A percentile compares a stretch with the other conserved stretches of the same genome.
phyloP scores from a whole-genome alignment of 2,888 invertebrate genomes.

The Laspeyria flexula region DNA sequence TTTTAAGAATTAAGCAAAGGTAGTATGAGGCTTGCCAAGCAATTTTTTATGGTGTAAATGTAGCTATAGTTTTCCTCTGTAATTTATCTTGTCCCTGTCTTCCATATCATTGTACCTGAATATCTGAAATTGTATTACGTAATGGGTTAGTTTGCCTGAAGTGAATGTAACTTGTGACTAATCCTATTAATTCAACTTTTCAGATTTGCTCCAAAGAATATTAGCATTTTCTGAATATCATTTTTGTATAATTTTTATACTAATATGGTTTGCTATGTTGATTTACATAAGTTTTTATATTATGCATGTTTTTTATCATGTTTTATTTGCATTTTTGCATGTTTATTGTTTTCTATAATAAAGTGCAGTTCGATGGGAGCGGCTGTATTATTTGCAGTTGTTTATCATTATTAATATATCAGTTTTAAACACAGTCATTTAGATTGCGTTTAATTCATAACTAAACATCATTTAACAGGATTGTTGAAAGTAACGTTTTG shows the following conservation, averaged over 20 bases:
- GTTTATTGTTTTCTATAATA: slow-evolving; percentile 33
- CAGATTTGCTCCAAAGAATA: slow-evolving; percentile 84
- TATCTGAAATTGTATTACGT: slow-evolving; percentile 8
- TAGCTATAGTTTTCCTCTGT: slow-evolving; percentile 24
- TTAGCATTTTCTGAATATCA: slow-evolving; percentile 74
- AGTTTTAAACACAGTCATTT: background rate
- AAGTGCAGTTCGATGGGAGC: slow-evolving; percentile 34
- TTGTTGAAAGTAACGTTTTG: slow-evolving; percentile 46
- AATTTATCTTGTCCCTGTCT: slow-evolving; percentile 25
- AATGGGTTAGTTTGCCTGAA: slow-evolving; percentile 2
- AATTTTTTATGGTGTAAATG: slow-evolving; percentile 6
- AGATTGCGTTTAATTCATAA: background rate
- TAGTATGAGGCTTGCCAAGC: background rate
- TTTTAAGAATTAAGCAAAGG: background rate
- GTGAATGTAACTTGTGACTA: slow-evolving; percentile 19
- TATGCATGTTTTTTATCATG: slow-evolving; percentile 41
- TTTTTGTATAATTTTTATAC: slow-evolving; percentile 28
- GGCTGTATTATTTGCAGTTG: slow-evolving; percentile 46
- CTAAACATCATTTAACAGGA: slow-evolving; percentile 4
- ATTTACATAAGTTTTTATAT: slow-evolving; percentile 24
- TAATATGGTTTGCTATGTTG: slow-evolving; percentile 28
- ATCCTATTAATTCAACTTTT: slow-evolving; percentile 52
- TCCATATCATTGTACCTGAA: slow-evolving; percentile 11
- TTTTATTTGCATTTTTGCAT: slow-evolving; percentile 30
- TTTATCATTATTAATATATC: slow-evolving; percentile 10